Evolutionary conservation across 2,888 invertebrate species (phyloP).

Genomic region (Lacanobia wlatinum): DNA sequence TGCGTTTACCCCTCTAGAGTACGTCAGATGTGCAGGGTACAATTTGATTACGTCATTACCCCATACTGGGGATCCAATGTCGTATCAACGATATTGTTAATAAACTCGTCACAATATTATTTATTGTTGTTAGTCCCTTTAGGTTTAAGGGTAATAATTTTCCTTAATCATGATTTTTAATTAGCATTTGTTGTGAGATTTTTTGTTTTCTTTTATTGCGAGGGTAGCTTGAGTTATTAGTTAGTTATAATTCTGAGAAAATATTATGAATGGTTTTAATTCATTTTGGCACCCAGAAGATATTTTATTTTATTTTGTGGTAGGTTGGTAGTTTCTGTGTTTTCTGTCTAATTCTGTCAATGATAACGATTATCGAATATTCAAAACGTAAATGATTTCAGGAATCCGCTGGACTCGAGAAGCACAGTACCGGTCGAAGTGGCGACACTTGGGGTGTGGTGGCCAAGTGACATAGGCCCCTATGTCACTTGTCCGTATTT

Average conservation of each 20-base stretch:
- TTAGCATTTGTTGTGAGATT: conserved; percentile 32
- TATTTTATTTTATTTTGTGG: not conserved
- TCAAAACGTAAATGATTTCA: no score
- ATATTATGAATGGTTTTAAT: not conserved
- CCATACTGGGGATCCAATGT: conserved; percentile 72
- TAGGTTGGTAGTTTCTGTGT: no score
- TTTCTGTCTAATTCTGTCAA: no score
- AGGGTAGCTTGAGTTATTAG: conserved; percentile 31
- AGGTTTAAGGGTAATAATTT: conserved; percentile 19
- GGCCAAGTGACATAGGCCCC: no score
- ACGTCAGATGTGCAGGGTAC: conserved; percentile 76
- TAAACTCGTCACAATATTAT: conserved; percentile 76
- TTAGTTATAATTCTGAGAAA: not conserved
- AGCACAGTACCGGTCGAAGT: no score
- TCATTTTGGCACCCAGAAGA: not conserved
- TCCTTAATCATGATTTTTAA: conserved; percentile 50
- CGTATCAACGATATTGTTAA: conserved; percentile 72
- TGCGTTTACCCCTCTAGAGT: conserved; percentile 72
- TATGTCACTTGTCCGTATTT: no score
- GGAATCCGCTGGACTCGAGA: no score
- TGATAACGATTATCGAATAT: no score
- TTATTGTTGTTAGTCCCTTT: conserved; percentile 66
- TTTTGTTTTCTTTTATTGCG: conserved; percentile 17
- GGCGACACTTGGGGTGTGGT: no score
- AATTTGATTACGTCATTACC: conserved; percentile 86